A percentile compares a stretch with the other conserved stretches of the same genome.
phyloP scores from a whole-genome alignment of 2,888 invertebrate species.

The Cephonodes hylas region DNA sequence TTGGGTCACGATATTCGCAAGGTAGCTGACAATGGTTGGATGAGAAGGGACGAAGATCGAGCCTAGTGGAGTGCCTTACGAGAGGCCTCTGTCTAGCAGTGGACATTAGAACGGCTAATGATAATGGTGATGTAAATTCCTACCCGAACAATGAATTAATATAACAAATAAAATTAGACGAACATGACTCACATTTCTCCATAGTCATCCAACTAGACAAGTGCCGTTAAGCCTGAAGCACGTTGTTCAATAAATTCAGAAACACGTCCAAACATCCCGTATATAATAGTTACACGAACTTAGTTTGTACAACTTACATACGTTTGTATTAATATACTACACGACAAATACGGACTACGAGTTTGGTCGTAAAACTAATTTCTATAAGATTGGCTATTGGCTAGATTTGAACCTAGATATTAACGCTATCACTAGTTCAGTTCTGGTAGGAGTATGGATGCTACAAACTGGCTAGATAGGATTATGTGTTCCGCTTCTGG shows the following conservation, averaged over 20 bases:
- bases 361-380: not conserved
- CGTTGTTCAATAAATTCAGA: slow-evolving; percentile 7
- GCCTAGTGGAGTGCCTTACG: too few species aligned
- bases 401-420: not conserved
- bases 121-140: too few species aligned
- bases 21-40: too few species aligned
- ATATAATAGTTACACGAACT: not conserved
- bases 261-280: slow-evolving; percentile 1
- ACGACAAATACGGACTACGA: not conserved
- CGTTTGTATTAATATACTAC: not conserved
- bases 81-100: too few species aligned
- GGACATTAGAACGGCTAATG: too few species aligned
- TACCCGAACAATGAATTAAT: not conserved
- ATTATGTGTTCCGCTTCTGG: too few species aligned
- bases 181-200: not conserved
- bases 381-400: not conserved
- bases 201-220: not conserved
- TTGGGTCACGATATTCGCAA: too few species aligned
- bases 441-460: too few species aligned
- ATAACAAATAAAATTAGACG: not conserved
- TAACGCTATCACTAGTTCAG: not conserved
- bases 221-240: not conserved
- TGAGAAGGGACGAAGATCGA: too few species aligned
- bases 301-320: not conserved
- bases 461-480: too few species aligned